A percentile compares a stretch with the other conserved stretches of the same genome.
These are phyloP conservation scores for Peromyscus attwateri DNA, from an alignment of 2,797 vertebrate species.

Conservation along the genomic window DNA sequence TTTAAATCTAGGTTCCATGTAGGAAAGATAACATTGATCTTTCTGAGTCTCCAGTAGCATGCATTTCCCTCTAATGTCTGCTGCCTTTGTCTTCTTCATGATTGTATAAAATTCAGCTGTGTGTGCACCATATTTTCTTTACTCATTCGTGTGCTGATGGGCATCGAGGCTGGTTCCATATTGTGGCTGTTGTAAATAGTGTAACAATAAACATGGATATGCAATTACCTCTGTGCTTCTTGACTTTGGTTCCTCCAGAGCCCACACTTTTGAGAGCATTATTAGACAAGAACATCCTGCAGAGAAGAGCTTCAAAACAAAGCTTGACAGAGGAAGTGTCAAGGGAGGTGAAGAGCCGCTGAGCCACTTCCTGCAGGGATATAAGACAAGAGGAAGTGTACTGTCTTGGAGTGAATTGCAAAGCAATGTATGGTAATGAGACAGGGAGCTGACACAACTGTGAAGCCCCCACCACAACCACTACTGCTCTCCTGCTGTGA, in stretches of 20 bases:
- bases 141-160: background rate
- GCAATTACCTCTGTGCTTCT: too few relatives aligned
- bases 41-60: too few relatives aligned
- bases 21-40: background rate
- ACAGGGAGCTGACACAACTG: background rate
- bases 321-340: background rate
- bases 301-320: background rate
- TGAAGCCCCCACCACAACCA: background rate
- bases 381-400: background rate
- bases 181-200: background rate
- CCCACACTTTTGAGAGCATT: background rate
- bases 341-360: background rate
- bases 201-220: too few relatives aligned
- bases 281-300: background rate
- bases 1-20: background rate
- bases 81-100: background rate
- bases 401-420: background rate
- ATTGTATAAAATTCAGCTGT: background rate
- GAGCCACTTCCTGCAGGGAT: background rate
- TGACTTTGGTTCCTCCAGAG: background rate
- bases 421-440: background rate
- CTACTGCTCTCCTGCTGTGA: background rate
- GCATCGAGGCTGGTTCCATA: background rate
- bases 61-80: fast-evolving
- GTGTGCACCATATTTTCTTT: background rate